Conservation (phyloP, 2,113 vertebrate genomes). For the Excalfactoria chinensis region DNA sequence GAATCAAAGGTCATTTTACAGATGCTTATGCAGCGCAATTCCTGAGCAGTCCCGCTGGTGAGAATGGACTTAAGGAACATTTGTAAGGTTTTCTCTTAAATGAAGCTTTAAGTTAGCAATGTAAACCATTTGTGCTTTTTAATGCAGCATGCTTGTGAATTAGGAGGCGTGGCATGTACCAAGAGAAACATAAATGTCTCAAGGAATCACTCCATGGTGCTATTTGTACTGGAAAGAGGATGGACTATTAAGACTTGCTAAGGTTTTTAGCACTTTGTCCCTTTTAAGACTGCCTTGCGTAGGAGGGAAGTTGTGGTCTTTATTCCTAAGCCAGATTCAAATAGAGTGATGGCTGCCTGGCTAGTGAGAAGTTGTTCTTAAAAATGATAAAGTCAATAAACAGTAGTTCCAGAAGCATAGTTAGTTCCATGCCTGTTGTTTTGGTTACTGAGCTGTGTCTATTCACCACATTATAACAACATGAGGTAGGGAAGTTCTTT, state of each 20-base stretch:
- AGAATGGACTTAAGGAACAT: neutral
- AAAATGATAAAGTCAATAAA: neutral
- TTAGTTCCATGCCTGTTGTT: neutral
- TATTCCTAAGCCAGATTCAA: neutral
- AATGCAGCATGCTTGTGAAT: neutral
- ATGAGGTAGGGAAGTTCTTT: neutral
- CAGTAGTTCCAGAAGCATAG: neutral
- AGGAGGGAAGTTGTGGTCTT: neutral
- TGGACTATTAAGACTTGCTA: neutral
- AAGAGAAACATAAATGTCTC: neutral
- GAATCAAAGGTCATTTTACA: neutral
- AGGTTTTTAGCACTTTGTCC: neutral
- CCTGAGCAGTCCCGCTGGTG: neutral
- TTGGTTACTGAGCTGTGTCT: neutral
- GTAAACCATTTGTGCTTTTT: neutral
- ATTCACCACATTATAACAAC: neutral
- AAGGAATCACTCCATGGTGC: neutral
- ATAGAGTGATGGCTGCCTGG: neutral
- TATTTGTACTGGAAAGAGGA: neutral
- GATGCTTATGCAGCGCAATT: neutral
- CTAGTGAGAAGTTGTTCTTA: neutral
- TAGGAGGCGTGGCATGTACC: neutral
- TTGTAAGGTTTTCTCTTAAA: neutral
- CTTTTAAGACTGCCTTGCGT: neutral
- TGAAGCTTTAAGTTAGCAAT: neutral